These are phyloP conservation scores for Ptilorrhoa leucosticta DNA, from an alignment of 2,113 vertebrate species.

Conservation along the genomic window DNA sequence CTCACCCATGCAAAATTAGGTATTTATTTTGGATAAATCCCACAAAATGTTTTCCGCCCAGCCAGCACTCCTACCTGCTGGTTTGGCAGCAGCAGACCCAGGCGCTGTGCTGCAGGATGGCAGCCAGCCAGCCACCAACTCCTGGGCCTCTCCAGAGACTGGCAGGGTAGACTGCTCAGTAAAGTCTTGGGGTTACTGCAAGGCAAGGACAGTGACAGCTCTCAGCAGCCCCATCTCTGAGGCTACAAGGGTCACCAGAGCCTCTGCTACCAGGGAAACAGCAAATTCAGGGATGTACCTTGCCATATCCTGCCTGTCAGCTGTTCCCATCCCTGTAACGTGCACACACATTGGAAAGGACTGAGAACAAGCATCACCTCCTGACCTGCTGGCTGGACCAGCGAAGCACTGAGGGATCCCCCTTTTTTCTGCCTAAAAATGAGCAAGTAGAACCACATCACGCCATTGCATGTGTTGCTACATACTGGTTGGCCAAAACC, in stretches of 20 bases:
- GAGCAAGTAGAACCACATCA: neutral
- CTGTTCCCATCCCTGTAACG: neutral
- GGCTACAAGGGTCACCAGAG: neutral
- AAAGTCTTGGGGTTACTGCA: neutral
- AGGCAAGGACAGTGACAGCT: neutral
- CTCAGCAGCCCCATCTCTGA: accelerated
- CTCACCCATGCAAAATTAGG: neutral
- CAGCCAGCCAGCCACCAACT: neutral
- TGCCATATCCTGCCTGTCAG: neutral
- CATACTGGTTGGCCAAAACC: neutral
- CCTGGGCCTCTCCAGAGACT: neutral
- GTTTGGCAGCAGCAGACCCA: neutral
- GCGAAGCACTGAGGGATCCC: neutral
- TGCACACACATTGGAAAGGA: accelerated
- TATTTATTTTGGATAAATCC: slow-evolving; percentile 30
- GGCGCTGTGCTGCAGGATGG: neutral
- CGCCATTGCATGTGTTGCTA: neutral
- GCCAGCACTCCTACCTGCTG: slow-evolving; percentile 11
- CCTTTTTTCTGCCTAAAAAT: neutral
- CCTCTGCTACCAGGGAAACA: neutral
- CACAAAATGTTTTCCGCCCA: neutral
- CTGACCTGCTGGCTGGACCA: neutral
- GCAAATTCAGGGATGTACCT: neutral
- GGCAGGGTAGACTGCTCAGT: neutral
- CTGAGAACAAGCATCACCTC: neutral